These are phyloP conservation scores for Antigone vipio DNA, from an alignment of 2,113 vertebrate genomes.

Conservation along the genomic window DNA sequence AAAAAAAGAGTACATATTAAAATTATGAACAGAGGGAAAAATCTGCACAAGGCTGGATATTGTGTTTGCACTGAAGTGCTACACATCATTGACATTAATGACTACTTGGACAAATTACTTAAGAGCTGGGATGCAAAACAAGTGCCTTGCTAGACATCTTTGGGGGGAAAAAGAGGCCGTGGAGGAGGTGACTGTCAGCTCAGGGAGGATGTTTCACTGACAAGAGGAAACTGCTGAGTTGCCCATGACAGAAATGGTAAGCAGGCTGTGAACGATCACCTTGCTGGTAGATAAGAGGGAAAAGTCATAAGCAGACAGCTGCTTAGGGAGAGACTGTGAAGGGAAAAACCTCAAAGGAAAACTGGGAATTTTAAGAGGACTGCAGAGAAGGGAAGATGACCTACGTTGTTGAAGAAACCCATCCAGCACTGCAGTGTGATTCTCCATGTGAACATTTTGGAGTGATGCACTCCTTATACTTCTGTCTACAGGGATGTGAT, in stretches of 20 bases:
- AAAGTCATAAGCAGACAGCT: neutral
- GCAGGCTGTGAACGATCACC: neutral
- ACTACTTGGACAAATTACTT: neutral
- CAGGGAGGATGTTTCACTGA: neutral
- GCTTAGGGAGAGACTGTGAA: neutral
- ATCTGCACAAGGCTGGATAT: neutral
- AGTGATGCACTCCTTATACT: neutral
- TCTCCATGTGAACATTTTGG: neutral
- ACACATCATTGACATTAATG: neutral
- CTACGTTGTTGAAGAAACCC: neutral
- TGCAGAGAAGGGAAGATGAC: neutral
- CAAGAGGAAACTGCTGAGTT: neutral
- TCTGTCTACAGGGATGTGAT: neutral
- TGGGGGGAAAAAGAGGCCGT: neutral
- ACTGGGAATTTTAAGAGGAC: neutral
- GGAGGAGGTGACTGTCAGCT: neutral
- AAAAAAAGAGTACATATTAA: neutral
- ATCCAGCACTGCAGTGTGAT: neutral
- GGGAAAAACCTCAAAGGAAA: neutral
- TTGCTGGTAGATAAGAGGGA: neutral
- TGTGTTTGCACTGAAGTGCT: neutral
- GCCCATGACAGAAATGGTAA: neutral
- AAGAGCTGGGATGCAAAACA: neutral
- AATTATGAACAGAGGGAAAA: neutral
- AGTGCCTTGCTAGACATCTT: neutral